Conservation (phyloP, 2,888 invertebrate genomes). For the Autographa gamma region DNA sequence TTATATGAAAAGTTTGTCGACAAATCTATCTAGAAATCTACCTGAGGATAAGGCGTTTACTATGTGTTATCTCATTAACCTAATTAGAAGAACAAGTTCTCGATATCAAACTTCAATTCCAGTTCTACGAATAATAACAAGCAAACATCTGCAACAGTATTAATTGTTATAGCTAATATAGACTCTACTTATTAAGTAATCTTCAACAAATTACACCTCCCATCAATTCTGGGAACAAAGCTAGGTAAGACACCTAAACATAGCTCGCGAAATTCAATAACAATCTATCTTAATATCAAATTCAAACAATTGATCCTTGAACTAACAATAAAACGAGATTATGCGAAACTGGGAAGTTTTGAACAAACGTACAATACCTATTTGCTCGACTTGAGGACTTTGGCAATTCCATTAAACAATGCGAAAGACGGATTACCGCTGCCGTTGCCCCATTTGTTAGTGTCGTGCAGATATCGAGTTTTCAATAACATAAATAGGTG, state of each 20-base stretch:
- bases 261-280: slow-evolving; percentile 22
- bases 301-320: slow-evolving; percentile 31
- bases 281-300: slow-evolving; percentile 23
- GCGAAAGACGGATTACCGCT: slow-evolving; percentile 46
- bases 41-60: neutral
- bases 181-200: neutral
- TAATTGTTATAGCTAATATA: neutral
- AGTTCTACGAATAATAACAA: neutral
- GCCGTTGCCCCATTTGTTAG: slow-evolving; percentile 57
- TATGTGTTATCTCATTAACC: neutral
- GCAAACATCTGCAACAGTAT: slow-evolving; percentile 2
- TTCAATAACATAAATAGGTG: slow-evolving; percentile 69
- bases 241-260: neutral
- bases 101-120: neutral
- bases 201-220: neutral
- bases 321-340: slow-evolving; percentile 29
- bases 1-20: neutral
- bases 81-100: neutral
- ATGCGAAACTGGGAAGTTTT: slow-evolving; percentile 20
- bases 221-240: neutral
- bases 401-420: slow-evolving; percentile 39
- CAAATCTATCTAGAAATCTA: no score
- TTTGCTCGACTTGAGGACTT: slow-evolving; percentile 20
- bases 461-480: slow-evolving; percentile 63
- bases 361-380: slow-evolving; percentile 18